These are phyloP conservation scores for Ichneumoninae sp. DNA, from an alignment of 2,888 invertebrate genomes.

Conservation along the genomic window DNA sequence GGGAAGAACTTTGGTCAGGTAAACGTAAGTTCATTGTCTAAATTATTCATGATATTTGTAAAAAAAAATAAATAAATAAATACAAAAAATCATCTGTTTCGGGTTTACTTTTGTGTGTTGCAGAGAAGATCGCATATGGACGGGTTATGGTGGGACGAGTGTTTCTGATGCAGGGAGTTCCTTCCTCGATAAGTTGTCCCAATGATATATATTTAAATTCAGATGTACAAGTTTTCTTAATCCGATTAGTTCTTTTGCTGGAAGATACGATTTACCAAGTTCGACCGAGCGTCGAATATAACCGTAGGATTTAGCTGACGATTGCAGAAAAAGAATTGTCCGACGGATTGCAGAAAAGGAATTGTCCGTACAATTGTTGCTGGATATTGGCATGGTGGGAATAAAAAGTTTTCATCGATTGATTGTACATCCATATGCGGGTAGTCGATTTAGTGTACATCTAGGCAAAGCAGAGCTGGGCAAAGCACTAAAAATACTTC, in stretches of 20 bases:
- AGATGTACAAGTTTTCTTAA: neutral
- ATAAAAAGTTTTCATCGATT: slow-evolving; percentile 22
- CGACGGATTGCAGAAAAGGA: neutral
- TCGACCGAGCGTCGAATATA: neutral
- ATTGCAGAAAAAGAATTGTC: neutral
- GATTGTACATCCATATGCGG: neutral
- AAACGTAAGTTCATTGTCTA: neutral
- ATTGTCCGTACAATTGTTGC: neutral
- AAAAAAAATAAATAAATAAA: neutral
- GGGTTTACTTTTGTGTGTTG: neutral
- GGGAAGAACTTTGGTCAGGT: neutral
- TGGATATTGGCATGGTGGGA: neutral
- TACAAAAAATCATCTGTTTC: neutral
- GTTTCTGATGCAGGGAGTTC: neutral
- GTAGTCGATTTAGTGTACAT: slow-evolving; percentile 21
- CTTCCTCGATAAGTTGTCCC: neutral
- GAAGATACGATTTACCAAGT: neutral
- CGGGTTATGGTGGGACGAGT: neutral
- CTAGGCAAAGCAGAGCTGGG: neutral
- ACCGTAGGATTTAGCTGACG: neutral
- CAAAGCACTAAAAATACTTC: no score
- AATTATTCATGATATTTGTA: neutral
- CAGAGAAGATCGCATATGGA: neutral
- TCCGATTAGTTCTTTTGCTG: neutral
- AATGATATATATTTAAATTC: neutral